Evolutionary conservation across 2,797 vertebrate species (phyloP).

Genomic region (Manis crassicaudata): DNA sequence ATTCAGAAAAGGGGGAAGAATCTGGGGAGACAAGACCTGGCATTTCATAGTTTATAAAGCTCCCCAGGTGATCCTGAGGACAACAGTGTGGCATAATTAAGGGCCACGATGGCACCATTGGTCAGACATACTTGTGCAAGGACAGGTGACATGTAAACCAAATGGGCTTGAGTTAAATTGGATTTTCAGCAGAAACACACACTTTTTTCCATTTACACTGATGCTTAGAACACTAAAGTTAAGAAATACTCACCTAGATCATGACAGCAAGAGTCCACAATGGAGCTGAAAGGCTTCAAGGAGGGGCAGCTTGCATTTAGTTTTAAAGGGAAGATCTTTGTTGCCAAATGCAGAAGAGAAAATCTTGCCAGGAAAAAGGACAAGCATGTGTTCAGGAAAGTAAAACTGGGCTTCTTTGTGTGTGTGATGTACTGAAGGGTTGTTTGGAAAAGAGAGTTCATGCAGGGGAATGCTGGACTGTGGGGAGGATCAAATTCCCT

Average conservation of each 20-base stretch:
- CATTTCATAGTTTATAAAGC: neutral
- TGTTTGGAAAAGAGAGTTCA: neutral
- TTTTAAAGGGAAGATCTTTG: neutral
- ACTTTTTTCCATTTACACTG: neutral
- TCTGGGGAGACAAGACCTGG: neutral
- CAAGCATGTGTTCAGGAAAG: neutral
- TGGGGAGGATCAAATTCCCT: neutral
- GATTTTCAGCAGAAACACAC: neutral
- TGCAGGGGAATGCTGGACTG: neutral
- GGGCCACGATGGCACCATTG: neutral
- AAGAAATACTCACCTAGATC: neutral
- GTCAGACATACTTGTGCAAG: neutral
- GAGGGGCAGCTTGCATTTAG: neutral
- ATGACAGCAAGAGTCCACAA: neutral
- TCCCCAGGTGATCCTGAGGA: neutral
- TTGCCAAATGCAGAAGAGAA: neutral
- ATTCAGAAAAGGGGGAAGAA: neutral
- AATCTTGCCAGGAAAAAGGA: neutral
- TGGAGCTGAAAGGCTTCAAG: neutral
- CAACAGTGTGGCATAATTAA: neutral
- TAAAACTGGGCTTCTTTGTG: neutral
- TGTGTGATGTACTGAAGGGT: neutral
- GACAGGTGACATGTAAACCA: neutral
- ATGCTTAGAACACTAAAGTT: neutral
- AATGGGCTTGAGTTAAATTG: neutral